Evolutionary conservation across 2,888 invertebrate species (phyloP).

Genomic region (Lasioglossum leucozonium): DNA sequence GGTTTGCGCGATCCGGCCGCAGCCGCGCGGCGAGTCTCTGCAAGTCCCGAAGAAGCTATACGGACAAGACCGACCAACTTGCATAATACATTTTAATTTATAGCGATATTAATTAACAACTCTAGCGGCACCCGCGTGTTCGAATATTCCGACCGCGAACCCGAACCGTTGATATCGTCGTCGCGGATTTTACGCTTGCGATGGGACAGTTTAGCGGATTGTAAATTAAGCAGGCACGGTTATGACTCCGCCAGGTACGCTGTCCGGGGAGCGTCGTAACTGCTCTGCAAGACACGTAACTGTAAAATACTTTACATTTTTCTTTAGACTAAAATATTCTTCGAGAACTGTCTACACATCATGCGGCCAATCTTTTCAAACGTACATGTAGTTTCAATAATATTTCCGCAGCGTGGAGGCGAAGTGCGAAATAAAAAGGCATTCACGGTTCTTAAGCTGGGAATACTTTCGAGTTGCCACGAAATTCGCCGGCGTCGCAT

Average conservation of each 20-base stretch:
- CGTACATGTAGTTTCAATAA: too few species aligned
- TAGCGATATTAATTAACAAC: slow-evolving; percentile 75
- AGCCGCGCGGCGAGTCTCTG: slow-evolving; percentile 56
- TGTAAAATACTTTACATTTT: background rate
- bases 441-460: background rate
- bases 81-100: slow-evolving; percentile 77
- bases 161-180: slow-evolving; percentile 18
- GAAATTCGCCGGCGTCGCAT: slow-evolving; percentile 9
- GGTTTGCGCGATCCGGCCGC: slow-evolving; percentile 64
- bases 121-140: slow-evolving; percentile 28
- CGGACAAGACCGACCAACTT: slow-evolving; percentile 73
- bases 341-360: too few species aligned
- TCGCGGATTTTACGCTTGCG: background rate
- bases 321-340: background rate
- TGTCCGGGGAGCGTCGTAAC: background rate
- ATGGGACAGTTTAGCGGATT: background rate
- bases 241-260: slow-evolving; percentile 1
- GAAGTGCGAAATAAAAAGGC: background rate
- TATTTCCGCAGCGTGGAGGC: too few species aligned
- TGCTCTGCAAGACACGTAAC: background rate
- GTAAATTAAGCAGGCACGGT: background rate
- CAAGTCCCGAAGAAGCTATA: slow-evolving; percentile 72
- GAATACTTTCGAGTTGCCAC: background rate
- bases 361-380: too few species aligned
- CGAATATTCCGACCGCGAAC: slow-evolving; percentile 17